phyloP scores from a whole-genome alignment of 2,888 invertebrate species.

The Aphrophora alni region DNA sequence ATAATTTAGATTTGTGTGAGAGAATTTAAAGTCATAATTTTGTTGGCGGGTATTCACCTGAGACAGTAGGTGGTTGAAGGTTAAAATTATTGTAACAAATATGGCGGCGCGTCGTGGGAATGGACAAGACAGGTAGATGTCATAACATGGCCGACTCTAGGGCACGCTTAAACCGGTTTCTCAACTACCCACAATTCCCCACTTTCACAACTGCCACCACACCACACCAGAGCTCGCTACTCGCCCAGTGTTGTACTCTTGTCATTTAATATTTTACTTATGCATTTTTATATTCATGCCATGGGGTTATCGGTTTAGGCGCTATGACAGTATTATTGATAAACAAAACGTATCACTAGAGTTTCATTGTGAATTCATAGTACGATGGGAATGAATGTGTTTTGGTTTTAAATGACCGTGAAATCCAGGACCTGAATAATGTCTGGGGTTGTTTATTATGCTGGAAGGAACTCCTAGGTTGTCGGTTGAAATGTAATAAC shows the following conservation, averaged over 20 bases:
- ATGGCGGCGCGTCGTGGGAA: constrained; percentile 6
- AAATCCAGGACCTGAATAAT: neutral
- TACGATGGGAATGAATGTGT: neutral
- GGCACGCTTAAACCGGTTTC: constrained; percentile 4
- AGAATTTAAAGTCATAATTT: neutral
- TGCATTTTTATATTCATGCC: neutral
- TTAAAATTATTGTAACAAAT: constrained; percentile 5
- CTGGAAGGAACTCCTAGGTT: neutral
- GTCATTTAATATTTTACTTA: neutral
- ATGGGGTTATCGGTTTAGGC: neutral
- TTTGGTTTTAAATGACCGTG: neutral
- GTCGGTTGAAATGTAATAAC: neutral
- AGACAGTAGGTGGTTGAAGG: constrained; percentile 4
- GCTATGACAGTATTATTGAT: neutral
- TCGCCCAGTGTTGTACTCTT: neutral
- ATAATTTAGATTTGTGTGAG: too few relatives aligned
- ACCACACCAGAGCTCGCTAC: neutral
- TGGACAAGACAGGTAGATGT: constrained; percentile 9
- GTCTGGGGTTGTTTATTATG: neutral
- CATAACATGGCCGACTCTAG: neutral
- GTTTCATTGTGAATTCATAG: neutral
- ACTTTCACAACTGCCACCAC: constrained; percentile 9
- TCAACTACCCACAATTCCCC: neutral
- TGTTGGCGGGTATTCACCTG: neutral
- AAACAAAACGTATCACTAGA: neutral